Base-by-base conservation (phyloP, 2,113 vertebrate genomes). In the Cebidichthys violaceus region DNA sequence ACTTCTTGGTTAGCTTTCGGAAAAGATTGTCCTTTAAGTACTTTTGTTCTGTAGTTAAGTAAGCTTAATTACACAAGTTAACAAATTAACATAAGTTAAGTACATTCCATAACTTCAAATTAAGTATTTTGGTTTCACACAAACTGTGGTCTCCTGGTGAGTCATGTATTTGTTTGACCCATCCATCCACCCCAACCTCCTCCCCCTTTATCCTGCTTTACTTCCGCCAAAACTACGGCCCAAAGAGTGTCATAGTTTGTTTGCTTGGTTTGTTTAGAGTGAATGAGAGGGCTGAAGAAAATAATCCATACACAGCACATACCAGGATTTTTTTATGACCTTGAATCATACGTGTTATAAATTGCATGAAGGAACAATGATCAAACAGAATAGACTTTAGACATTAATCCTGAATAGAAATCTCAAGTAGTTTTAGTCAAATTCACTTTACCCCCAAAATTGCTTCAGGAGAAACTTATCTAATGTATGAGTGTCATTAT, bases 321-420 rank as follows among this genome's bases (percentile, higher is more conserved):
- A 22, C 43, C 9, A 18, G 55, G 62, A 29, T 78, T 79, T 75
- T 75, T 35, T 66, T 77, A n/a, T 29, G 20, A 14, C 6, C 15
- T 35, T 75, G 73, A 82, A 67, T 77, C 79, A 77, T 47, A 67
- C 3, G 14, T 77, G 62, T 64, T 50, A 62, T 39, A 75, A 74
- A 75, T 73, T 70, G 69, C 68, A 70, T 60, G 8, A 62, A 76
- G 60, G 29, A 55, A 67, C 62, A 54, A 35, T 1, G 61, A 80
- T 88, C 71, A 84, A 89, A 88, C 64, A 72, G 80, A 89, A 89
- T 80, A 37, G 60, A 77, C 77, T 79, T 81, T 29, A 50, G 29
- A 69, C 65, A 77, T 81, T 70, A 70, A 75, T 20, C 54, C 60
- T 82, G n/a, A 68, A 67, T 64, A 45, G 31, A 79, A 77, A 64